Evolutionary conservation across 2,113 vertebrate species (phyloP), one percentile per base, ranked within the genome.

Genomic region (Glaucidium brasilianum): DNA sequence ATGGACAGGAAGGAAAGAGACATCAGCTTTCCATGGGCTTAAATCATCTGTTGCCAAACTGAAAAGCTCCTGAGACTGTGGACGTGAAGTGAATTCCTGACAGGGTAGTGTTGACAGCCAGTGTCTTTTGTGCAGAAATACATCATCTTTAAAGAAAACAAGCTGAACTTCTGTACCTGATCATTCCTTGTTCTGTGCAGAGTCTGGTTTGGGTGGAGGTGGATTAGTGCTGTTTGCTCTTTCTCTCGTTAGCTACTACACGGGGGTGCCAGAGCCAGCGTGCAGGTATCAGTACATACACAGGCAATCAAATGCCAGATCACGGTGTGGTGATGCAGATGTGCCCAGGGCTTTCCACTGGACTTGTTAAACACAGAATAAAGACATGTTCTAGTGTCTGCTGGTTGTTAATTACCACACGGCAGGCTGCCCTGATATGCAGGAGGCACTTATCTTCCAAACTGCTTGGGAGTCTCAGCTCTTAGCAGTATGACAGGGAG

Each of bases 231-330:
- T 4, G 3, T 25, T 66, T n/a, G 43, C 50, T 37, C 2, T 26
- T 32, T 60, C 10, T 23, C 37, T 39, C 5, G 19, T 39, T 39
- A 47, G 41, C 41, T 15, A 1, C 62, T 23, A 6, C 25, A 4
- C 16, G 10, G 35, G 8, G 32, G 27, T 32, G 49, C 8, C 29
- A 1, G 50, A 41, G 21, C 59, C 30, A 1, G 5, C 0, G 17
- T 11, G 59, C 68, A 15, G 52, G 43, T 58, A n/a, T 32, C 21
- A 0, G 26, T 12, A 14, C 4, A 29, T 5, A 43, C 29, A 1
- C 15, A 11, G 34, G 34, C 50, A 27, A 1, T 25, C 50, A 0
- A 21, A 5, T 4, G 17, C 53, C 30, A 19, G 0, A 18, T 18
- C 27, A 18, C 1, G 5, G 25, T 2, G 47, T 15, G 60, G 22